phyloP scores from a whole-genome alignment of 37 sponge, comb jelly and placozoan species.

The Aplysina aerophoba region DNA sequence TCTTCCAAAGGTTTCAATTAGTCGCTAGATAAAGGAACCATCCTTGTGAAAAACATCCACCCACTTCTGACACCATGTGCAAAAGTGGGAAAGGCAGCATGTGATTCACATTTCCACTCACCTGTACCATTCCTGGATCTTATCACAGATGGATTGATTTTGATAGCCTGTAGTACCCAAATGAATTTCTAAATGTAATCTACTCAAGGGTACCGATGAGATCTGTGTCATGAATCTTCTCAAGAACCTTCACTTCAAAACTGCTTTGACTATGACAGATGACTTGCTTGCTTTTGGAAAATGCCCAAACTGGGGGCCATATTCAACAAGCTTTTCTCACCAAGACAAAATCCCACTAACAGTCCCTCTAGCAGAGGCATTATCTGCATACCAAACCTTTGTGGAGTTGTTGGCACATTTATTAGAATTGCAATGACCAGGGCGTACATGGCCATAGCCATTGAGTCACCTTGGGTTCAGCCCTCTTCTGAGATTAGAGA shows the following conservation, averaged over 20 bases:
- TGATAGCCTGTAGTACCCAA: background rate
- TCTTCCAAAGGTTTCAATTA: constrained; percentile 8
- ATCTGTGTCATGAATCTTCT: background rate
- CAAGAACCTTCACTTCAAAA: constrained; percentile 13
- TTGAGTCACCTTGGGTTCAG: constrained; percentile 23
- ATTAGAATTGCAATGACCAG: constrained; percentile 4
- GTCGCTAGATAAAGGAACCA: constrained; percentile 9
- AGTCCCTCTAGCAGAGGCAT: constrained; percentile 19
- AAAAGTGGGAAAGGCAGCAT: background rate
- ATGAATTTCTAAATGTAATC: background rate
- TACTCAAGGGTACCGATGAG: background rate
- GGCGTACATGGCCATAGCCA: constrained; percentile 34
- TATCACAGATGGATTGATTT: too few relatives aligned
- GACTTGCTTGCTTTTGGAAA: constrained; percentile 23
- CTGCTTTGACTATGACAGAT: constrained; percentile 11
- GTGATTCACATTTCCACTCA: too few relatives aligned
- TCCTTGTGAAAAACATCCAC: background rate
- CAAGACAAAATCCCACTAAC: constrained; percentile 3
- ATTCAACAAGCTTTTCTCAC: constrained; percentile 23
- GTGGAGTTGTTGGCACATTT: background rate
- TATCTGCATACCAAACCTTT: constrained; percentile 31
- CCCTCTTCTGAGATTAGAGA: constrained; percentile 17
- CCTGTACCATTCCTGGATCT: too few relatives aligned
- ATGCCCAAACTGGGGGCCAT: constrained; percentile 9
- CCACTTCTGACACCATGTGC: background rate